These are phyloP conservation scores for Sialis fuliginosa DNA, from an alignment of 2,888 invertebrate species.

Conservation along the genomic window DNA sequence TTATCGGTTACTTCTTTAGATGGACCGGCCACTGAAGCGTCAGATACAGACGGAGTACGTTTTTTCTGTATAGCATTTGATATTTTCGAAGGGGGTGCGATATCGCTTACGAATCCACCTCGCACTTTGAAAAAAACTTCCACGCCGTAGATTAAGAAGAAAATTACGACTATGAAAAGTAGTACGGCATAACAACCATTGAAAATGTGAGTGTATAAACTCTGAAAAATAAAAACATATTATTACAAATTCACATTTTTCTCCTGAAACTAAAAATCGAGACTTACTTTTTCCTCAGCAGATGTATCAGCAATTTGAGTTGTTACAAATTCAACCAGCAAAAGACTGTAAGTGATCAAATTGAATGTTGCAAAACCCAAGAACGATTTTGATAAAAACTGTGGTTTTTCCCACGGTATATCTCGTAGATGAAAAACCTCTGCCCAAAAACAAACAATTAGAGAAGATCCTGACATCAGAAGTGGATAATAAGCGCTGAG, in stretches of 20 bases:
- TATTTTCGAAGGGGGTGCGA: constrained; percentile 39
- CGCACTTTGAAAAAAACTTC: constrained; percentile 89
- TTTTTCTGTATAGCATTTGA: constrained; percentile 15
- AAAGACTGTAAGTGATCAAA: constrained; percentile 68
- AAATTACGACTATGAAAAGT: constrained; percentile 74
- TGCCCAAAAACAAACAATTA: constrained; percentile 89
- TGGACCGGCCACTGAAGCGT: not conserved
- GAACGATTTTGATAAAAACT: constrained; percentile 82
- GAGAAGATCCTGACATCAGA: constrained; percentile 71
- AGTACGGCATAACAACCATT: constrained; percentile 86
- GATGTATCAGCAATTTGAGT: constrained; percentile 31
- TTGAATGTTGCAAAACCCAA: constrained; percentile 81
- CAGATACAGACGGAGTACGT: constrained; percentile 13
- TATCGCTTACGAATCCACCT: constrained; percentile 66
- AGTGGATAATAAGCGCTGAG: constrained; percentile 82
- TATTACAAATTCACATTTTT: not conserved
- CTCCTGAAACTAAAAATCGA: not conserved
- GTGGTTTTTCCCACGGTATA: constrained; percentile 71
- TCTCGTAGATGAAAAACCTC: constrained; percentile 84
- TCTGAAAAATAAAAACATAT: constrained; percentile 26
- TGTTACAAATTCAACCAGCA: constrained; percentile 53
- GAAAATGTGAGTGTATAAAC: constrained; percentile 71
- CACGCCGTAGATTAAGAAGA: constrained; percentile 86
- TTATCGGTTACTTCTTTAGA: not conserved
- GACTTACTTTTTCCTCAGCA: constrained; percentile 24